Evolutionary conservation across 1,140 invertebrate genomes (phyloP).

Genomic region (Teleopsis dalmanni): DNA sequence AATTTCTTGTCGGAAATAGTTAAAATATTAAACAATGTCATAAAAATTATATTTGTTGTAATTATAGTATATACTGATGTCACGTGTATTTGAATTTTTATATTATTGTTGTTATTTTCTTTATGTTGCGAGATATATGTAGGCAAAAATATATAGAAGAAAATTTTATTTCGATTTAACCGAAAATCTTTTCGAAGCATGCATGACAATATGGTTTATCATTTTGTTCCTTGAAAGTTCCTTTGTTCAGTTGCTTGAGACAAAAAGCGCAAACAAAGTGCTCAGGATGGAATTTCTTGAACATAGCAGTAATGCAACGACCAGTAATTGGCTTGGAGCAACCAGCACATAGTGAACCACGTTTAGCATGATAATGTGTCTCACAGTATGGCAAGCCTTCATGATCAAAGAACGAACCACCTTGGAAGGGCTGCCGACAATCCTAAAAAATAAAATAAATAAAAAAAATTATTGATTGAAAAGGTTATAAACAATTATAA

Average conservation of each 20-base stretch:
- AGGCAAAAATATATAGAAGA: no score
- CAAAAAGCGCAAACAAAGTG: conserved; percentile 96
- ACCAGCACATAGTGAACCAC: conserved; percentile 92
- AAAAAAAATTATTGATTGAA: not conserved
- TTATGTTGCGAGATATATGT: no score
- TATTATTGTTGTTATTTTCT: not conserved
- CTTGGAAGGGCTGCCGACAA: conserved; percentile 86
- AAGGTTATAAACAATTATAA: not conserved
- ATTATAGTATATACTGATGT: no score
- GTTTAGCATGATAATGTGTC: conserved; percentile 94
- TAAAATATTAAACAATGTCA: no score
- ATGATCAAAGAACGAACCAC: conserved; percentile 91
- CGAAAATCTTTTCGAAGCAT: conserved; percentile 96
- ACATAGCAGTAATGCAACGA: conserved; percentile 98
- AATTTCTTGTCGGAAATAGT: no score
- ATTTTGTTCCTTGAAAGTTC: conserved; percentile 97
- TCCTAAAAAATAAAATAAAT: conserved; percentile 58
- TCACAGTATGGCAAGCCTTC: conserved; percentile 96
- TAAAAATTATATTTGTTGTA: no score
- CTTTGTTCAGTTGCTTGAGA: conserved; percentile 91
- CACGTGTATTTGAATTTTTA: no score
- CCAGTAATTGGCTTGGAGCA: conserved; percentile 96
- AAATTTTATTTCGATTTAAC: no score
- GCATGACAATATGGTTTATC: conserved; percentile 97
- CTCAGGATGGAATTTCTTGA: conserved; percentile 96